phyloP scores from a whole-genome alignment of 2,113 vertebrate species.

The Lates calcarifer region DNA sequence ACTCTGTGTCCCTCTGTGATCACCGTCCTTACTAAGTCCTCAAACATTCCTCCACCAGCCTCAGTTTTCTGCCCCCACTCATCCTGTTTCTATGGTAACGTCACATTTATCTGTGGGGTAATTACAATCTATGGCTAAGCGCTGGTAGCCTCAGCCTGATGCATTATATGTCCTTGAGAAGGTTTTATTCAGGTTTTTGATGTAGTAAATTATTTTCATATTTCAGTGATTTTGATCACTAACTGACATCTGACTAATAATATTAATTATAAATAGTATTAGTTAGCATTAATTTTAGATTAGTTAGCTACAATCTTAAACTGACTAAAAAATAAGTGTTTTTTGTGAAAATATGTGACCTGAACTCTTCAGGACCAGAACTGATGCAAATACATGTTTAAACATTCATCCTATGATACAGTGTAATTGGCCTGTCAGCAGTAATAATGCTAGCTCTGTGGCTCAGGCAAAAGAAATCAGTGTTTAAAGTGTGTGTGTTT shows the following conservation, averaged over 20 bases:
- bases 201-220: background rate
- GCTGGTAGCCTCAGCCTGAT: background rate
- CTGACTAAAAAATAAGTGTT: background rate
- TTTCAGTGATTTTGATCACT: background rate
- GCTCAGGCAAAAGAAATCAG: constrained; percentile 20
- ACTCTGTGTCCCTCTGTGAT: background rate
- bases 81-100: constrained; percentile 39
- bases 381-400: background rate
- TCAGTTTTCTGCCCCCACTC: background rate
- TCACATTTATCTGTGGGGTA: background rate
- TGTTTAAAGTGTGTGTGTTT: constrained; percentile 31
- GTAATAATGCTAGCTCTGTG: constrained; percentile 24
- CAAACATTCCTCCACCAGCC: constrained; percentile 15
- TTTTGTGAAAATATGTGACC: background rate
- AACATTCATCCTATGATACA: constrained; percentile 4
- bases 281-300: background rate
- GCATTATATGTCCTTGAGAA: background rate
- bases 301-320: background rate
- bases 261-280: too few species aligned
- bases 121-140: constrained; percentile 7
- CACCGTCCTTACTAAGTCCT: background rate
- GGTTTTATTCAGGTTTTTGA: background rate
- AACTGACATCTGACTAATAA: too few species aligned
- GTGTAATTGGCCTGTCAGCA: constrained; percentile 18
- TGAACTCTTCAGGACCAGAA: background rate